Base-by-base conservation (phyloP, 2,888 invertebrate species). In the Aleiodes alternator region DNA sequence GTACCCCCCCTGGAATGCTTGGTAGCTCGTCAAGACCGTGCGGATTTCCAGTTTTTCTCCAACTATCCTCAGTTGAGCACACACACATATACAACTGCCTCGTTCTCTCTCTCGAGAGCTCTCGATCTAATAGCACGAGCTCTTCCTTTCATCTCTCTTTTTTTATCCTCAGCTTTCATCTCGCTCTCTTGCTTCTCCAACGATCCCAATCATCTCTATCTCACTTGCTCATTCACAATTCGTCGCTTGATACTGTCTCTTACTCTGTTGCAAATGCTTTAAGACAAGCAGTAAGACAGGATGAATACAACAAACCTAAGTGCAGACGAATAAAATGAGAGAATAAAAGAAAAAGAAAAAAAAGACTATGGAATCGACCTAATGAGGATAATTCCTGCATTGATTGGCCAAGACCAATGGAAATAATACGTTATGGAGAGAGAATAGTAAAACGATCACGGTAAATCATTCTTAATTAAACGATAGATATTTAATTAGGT, bases 341-440 rank as follows among this genome's bases (percentile, higher is more conserved):
- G 53, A 51, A 12, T 55, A 9, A 11, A 5, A 68, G 48, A 23
- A 14, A 68, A 23, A 23, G 2, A 23, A 68, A 34, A 23, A 14
- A 68, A 55, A 69, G 79, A 79, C 76, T 80, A 82, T 81, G 82
- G 82, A 86, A 16, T 87, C 84, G 84, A 86, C 85, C 86, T 88
- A 88, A 88, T 88, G 88, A 88, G 88, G 86, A 86, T 88, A 88
- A 88, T 88, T 88, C 88, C 87, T 88, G 88, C 87, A 87, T 88
- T 84, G 88, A 88, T 87, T 86, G 87, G 43, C 85, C 83, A 79
- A 81, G 83, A 8, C 43, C 79, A 76, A 76, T 64, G 64, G 84
- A 80, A 43, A 82, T 78, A 68, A 68, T 68, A 68, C 29, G 12
- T 23, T 23, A 50, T 43, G 14, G 23, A 29, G 29, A 68, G 43